These are phyloP conservation scores for Cygnus atratus DNA, from an alignment of 2,113 vertebrate genomes.

Conservation along the genomic window DNA sequence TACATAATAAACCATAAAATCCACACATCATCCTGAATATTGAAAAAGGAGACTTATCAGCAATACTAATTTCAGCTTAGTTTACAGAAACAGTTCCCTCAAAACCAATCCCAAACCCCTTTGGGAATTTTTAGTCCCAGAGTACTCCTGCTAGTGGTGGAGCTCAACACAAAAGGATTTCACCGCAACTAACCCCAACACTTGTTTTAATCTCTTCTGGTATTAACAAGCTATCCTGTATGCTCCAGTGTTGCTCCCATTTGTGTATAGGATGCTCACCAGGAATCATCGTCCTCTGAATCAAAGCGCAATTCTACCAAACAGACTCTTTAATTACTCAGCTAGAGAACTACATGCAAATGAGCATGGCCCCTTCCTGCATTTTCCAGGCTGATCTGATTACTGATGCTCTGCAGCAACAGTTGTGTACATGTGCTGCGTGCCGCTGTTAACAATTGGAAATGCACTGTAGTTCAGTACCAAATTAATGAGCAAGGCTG, in stretches of 20 bases:
- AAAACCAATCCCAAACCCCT: not conserved
- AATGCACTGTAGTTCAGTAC: accelerated
- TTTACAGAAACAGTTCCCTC: not conserved
- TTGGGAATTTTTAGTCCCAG: not conserved
- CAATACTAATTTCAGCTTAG: not conserved
- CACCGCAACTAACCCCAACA: not conserved
- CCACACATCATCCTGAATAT: accelerated
- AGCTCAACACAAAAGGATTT: not conserved
- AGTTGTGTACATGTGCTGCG: accelerated
- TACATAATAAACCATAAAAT: not conserved
- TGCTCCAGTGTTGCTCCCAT: not conserved
- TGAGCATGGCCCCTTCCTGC: accelerated
- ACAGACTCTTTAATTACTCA: not conserved
- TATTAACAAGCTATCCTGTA: not conserved
- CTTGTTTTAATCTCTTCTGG: not conserved
- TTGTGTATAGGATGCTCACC: not conserved
- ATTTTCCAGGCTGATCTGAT: not conserved
- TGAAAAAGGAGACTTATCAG: accelerated
- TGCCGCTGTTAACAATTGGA: accelerated
- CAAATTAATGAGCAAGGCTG: not conserved
- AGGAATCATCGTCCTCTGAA: not conserved
- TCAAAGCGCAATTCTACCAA: not conserved
- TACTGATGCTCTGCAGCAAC: not conserved
- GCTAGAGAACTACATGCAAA: not conserved
- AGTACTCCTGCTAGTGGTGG: accelerated